Conservation (phyloP, 2,113 vertebrate species). For the Pyxicephalus adspersus region DNA sequence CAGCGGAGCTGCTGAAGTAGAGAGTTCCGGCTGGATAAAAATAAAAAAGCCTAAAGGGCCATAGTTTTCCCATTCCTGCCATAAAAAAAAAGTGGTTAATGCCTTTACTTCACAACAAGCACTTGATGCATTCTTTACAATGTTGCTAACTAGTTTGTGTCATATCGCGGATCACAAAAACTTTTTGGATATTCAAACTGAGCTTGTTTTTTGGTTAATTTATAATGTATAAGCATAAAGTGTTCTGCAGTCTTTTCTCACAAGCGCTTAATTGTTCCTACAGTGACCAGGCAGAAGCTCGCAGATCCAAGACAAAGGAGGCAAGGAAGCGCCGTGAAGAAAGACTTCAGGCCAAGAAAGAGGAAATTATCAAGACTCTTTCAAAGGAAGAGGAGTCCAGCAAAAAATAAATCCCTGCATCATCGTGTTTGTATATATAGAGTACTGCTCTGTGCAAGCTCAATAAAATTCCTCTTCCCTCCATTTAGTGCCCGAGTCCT, state of each 20-base stretch:
- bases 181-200: too few species aligned
- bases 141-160: too few species aligned
- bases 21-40: too few species aligned
- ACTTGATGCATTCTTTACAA: too few species aligned
- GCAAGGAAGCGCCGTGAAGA: slow-evolving; percentile 95
- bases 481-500: not conserved
- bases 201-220: too few species aligned
- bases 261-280: not conserved
- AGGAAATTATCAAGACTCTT: slow-evolving; percentile 83
- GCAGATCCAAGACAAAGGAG: slow-evolving; percentile 95
- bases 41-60: too few species aligned
- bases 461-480: slow-evolving; percentile 40
- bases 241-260: not conserved
- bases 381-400: slow-evolving; percentile 93
- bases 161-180: too few species aligned
- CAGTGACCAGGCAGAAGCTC: slow-evolving; percentile 96
- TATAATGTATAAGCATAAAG: too few species aligned
- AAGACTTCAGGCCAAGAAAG: slow-evolving; percentile 94
- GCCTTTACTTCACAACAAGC: too few species aligned
- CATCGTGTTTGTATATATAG: slow-evolving; percentile 40
- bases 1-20: too few species aligned
- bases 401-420: slow-evolving; percentile 72
- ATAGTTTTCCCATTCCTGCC: too few species aligned
- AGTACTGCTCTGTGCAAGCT: slow-evolving; percentile 42
- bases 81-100: too few species aligned